Base-by-base conservation (phyloP, 2,888 invertebrate species). In the Acrocera orbiculus region DNA sequence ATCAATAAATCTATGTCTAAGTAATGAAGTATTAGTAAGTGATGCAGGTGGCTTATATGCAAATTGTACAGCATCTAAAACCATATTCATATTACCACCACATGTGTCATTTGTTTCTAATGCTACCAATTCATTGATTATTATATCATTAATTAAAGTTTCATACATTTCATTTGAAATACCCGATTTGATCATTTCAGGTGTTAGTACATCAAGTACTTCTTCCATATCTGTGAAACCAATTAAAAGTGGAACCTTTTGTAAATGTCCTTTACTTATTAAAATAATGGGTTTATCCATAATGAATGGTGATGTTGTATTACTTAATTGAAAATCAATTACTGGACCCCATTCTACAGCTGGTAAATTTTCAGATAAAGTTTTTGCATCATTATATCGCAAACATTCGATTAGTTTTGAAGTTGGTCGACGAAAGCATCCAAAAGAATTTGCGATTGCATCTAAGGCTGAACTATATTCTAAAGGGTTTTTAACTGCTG, bases 211-310 rank as follows among this genome's bases (percentile, higher is more conserved):
- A n/a, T 72, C 64, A 2, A 82, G 53, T 6, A 75, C 76, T 45
- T 80, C 78, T 58, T 85, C 85, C 75, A 82, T 83, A 44, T 77
- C 74, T 0, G 83, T 82, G 45, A 73, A 82, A 1, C 81, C 81
- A n/a, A 73, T 68, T 44, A 85, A 54, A 10, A 82, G 48, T 1
- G 83, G 81, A 1, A 82, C 73, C 34, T 75, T 70, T 37, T 70
- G 65, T 41, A 70, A 71, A 19, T 65, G 64, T 8, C 72, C 76
- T 33, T 61, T 64, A 42, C 69, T 67, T 38, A 79, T 70, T 32
- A 71, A 55, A 43, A 62, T 66, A 38, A 63, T 67, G 0, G 82
- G 82, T 32, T 69, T 62, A 44, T 73, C 75, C 20, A 75, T 64
- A 27, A 85, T 57, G 49, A 83, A 80, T 1, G 71, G 65, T 20